phyloP scores from a whole-genome alignment of 2,113 vertebrate genomes.

The Pagrus major region DNA sequence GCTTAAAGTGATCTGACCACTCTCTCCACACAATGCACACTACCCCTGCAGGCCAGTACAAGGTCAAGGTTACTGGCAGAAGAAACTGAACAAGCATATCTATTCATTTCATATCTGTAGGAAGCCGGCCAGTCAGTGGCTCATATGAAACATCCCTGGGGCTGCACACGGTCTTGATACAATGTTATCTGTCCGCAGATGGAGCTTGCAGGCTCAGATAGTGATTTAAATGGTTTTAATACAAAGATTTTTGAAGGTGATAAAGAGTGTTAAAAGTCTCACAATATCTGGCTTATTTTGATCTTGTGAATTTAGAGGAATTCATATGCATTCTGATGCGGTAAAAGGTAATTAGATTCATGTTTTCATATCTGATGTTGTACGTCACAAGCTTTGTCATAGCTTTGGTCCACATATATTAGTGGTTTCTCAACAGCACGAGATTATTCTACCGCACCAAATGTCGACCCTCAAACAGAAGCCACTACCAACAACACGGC shows the following conservation, averaged over 20 bases:
- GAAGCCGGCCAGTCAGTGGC: slow-evolving; percentile 5
- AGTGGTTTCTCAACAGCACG: background rate
- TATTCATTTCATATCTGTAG: slow-evolving; percentile 56
- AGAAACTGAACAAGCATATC: slow-evolving; percentile 50
- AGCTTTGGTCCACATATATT: background rate
- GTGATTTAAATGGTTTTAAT: background rate
- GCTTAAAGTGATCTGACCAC: slow-evolving; percentile 32
- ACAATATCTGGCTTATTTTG: background rate
- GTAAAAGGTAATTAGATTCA: background rate
- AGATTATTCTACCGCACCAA: background rate
- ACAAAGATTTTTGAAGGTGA: background rate
- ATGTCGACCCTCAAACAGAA: slow-evolving; percentile 7
- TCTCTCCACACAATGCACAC: slow-evolving; percentile 32
- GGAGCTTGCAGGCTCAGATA: slow-evolving; percentile 3
- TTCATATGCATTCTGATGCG: background rate
- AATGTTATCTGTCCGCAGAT: slow-evolving; percentile 15
- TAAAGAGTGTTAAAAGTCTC: background rate
- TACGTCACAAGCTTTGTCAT: background rate
- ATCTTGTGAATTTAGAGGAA: background rate
- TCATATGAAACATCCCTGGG: slow-evolving; percentile 33
- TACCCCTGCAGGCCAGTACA: slow-evolving; percentile 39
- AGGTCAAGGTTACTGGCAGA: slow-evolving; percentile 72
- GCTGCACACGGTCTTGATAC: background rate
- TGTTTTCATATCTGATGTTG: background rate
- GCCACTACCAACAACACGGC: slow-evolving; percentile 47